phyloP scores from a whole-genome alignment of 2,888 invertebrate species.

The Chrysodeixis includens region DNA sequence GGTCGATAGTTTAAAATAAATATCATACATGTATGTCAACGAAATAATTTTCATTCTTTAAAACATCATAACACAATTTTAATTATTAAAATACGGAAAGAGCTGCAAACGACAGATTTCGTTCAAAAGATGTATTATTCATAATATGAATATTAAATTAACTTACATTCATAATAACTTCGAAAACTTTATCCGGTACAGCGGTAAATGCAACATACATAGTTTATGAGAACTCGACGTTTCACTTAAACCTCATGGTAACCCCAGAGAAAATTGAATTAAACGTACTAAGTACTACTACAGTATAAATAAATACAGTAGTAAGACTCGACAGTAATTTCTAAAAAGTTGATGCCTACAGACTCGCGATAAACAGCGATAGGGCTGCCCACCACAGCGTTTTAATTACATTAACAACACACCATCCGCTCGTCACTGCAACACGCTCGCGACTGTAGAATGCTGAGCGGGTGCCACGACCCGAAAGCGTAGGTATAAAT shows the following conservation, averaged over 20 bases:
- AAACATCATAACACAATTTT: not conserved
- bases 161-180: constrained; percentile 1
- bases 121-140: not conserved
- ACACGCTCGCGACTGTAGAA: too few species aligned
- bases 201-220: not conserved
- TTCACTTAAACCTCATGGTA: not conserved
- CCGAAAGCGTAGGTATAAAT: too few species aligned
- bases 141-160: constrained; percentile 4
- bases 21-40: not conserved
- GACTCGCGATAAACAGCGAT: too few species aligned
- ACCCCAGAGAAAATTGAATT: constrained; percentile 2
- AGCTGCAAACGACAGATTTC: not conserved
- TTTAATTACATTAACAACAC: too few species aligned
- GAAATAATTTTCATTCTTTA: not conserved
- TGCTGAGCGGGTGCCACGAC: too few species aligned
- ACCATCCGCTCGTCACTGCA: too few species aligned
- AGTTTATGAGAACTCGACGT: not conserved
- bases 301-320: too few species aligned
- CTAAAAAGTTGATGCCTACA: too few species aligned
- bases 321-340: too few species aligned
- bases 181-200: constrained; percentile 1
- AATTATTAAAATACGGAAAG: not conserved
- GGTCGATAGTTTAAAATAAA: constrained; percentile 16
- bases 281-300: constrained; percentile 6
- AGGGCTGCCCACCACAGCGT: too few species aligned